phyloP scores from a whole-genome alignment of 2,888 invertebrate species.

The Sepiola atlantica region DNA sequence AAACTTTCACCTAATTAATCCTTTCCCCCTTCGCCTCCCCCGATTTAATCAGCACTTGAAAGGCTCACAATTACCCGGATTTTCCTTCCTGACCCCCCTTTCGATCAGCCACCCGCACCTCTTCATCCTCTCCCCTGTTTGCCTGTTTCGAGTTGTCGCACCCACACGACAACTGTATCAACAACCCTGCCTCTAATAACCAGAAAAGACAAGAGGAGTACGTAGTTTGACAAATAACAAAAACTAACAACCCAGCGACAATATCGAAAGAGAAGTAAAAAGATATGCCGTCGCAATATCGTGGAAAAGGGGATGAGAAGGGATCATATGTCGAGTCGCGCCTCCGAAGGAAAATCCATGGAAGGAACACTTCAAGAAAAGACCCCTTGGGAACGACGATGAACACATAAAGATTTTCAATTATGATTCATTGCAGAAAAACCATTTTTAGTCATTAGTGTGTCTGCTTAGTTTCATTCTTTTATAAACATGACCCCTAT shows the following conservation, averaged over 20 bases:
- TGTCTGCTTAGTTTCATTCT: too few relatives aligned
- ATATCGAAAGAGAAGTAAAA: not conserved
- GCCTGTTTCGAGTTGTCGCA: not conserved
- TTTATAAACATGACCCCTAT: too few relatives aligned
- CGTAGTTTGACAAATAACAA: not conserved
- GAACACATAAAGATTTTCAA: too few relatives aligned
- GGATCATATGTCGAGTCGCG: not conserved
- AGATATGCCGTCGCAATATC: fast-evolving
- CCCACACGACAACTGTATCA: not conserved
- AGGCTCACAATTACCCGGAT: constrained; percentile 9
- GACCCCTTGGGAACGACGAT: too few relatives aligned
- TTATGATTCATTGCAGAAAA: too few relatives aligned
- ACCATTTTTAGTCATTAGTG: too few relatives aligned
- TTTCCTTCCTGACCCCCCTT: not conserved
- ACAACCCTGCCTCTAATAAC: not conserved
- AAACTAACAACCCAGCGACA: not conserved
- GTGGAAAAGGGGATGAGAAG: not conserved
- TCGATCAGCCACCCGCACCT: not conserved
- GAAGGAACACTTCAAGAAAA: too few relatives aligned
- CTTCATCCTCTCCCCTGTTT: not conserved
- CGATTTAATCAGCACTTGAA: not conserved
- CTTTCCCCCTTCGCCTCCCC: not conserved
- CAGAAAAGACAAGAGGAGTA: not conserved
- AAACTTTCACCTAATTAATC: not conserved
- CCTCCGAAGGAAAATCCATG: too few relatives aligned